A percentile compares a stretch with the other conserved stretches of the same genome.
These are phyloP conservation scores for Siniperca chuatsi DNA, from an alignment of 2,113 vertebrate species.

Conservation along the genomic window DNA sequence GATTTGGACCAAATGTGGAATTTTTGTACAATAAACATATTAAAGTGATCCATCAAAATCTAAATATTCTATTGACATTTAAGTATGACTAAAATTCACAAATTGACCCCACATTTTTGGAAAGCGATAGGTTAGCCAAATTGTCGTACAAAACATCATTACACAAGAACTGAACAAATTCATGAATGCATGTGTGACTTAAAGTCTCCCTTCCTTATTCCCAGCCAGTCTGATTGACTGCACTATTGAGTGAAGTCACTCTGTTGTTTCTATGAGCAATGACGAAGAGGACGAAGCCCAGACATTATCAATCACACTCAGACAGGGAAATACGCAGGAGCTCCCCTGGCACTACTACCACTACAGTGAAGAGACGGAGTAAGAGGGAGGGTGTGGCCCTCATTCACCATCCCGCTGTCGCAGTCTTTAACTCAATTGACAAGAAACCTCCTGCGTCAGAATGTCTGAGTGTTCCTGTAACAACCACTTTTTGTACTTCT, in stretches of 20 bases:
- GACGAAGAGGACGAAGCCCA: constrained; percentile 65
- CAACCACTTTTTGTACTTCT: constrained; percentile 1
- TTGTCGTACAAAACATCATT: neutral
- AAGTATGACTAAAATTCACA: neutral
- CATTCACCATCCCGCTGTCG: constrained; percentile 29
- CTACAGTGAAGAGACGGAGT: neutral
- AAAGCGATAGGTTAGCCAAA: too few relatives aligned
- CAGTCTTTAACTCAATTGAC: constrained; percentile 43
- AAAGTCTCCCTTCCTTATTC: neutral
- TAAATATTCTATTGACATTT: too few relatives aligned
- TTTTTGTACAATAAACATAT: too few relatives aligned
- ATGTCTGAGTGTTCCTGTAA: constrained; percentile 48
- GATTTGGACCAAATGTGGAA: too few relatives aligned
- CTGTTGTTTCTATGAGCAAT: constrained; percentile 52
- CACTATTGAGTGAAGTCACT: constrained; percentile 51
- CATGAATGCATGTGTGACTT: neutral
- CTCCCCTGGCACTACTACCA: constrained; percentile 35
- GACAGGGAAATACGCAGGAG: constrained; percentile 62
- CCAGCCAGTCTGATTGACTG: constrained; percentile 1
- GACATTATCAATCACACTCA: constrained; percentile 73
- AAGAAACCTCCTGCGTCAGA: constrained; percentile 51
- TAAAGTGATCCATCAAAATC: too few relatives aligned
- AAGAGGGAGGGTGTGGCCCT: constrained; percentile 25
- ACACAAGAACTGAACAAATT: neutral
- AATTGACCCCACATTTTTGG: neutral